These are phyloP conservation scores for Leptura quadrifasciata DNA, from an alignment of 2,888 invertebrate genomes.

Conservation along the genomic window DNA sequence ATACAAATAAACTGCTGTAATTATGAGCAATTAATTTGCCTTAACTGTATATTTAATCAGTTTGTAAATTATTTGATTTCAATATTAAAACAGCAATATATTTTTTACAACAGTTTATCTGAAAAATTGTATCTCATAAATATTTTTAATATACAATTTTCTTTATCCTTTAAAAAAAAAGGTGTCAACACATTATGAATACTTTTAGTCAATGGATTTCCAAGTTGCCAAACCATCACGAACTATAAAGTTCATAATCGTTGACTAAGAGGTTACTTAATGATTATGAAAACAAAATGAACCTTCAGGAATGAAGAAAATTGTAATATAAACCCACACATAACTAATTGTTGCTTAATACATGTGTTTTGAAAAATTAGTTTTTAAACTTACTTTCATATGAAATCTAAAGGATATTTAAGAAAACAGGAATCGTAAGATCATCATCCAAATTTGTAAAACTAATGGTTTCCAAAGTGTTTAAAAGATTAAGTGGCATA, in stretches of 20 bases:
- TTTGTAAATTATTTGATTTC: too few relatives aligned
- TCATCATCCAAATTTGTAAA: too few relatives aligned
- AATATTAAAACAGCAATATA: background rate
- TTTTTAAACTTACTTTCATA: background rate
- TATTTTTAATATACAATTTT: background rate
- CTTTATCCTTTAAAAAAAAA: background rate
- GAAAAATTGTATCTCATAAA: background rate
- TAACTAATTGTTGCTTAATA: background rate
- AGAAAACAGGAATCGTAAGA: background rate
- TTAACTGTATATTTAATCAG: background rate
- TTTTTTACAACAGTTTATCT: background rate
- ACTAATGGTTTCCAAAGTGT: too few relatives aligned
- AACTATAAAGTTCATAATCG: background rate
- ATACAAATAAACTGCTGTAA: background rate
- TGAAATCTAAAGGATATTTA: background rate
- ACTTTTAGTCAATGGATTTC: background rate
- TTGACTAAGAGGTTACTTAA: too few relatives aligned
- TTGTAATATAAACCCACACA: background rate
- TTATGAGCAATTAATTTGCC: background rate
- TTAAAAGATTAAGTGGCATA: too few relatives aligned
- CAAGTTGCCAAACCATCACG: background rate
- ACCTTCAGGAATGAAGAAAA: background rate
- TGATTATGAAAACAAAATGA: too few relatives aligned
- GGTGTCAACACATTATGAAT: too few relatives aligned
- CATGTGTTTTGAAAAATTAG: background rate